These are phyloP conservation scores for Tragelaphus imberbis DNA, from an alignment of 2,113 vertebrate species.

Conservation along the genomic window DNA sequence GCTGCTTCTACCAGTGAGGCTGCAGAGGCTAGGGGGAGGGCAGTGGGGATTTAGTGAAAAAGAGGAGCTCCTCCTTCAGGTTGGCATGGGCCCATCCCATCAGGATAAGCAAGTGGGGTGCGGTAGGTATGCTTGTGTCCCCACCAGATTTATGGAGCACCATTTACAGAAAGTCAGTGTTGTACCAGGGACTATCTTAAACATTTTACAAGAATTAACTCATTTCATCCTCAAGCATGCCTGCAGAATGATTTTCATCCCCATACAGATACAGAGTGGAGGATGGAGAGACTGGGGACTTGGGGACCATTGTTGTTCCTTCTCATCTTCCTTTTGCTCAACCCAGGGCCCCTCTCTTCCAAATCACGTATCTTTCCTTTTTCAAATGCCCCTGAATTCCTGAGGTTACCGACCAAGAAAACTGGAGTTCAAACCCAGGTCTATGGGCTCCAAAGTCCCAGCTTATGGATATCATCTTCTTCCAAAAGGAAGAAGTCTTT, in stretches of 20 bases:
- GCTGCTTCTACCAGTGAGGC: neutral
- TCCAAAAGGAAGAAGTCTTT: neutral
- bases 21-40: neutral
- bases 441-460: neutral
- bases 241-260: neutral
- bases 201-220: slow-evolving; percentile 1
- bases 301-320: neutral
- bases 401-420: neutral
- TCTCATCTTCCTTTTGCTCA: neutral
- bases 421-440: neutral
- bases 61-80: neutral
- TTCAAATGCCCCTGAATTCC: neutral
- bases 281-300: neutral
- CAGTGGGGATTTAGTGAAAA: neutral
- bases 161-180: neutral
- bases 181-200: neutral
- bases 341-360: neutral
- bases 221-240: neutral
- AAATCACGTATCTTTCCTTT: neutral
- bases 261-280: neutral
- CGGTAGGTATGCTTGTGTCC: neutral
- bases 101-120: neutral
- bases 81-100: neutral
- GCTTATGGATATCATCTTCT: neutral
- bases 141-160: neutral